Percentiles rank a stretch among this genome's conserved stretches.
phyloP scores from a whole-genome alignment of 2,113 vertebrate species.

The Platichthys stellatus region DNA sequence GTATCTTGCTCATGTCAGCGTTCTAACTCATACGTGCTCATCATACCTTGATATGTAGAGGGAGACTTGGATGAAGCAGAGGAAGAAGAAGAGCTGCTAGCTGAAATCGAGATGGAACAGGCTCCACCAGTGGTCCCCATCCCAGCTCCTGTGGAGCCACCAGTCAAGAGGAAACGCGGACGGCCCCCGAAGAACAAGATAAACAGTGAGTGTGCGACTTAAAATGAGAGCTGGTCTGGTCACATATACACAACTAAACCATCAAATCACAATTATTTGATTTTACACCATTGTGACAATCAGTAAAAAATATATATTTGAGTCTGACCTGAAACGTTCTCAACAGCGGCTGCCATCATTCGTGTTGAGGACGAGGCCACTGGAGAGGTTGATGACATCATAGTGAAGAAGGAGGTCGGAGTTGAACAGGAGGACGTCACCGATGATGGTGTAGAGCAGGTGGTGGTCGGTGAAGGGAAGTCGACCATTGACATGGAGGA shows the following conservation, averaged over 20 bases:
- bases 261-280: background rate
- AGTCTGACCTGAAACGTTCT: slow-evolving; percentile 22
- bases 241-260: no score
- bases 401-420: slow-evolving; percentile 90
- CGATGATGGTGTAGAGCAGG: slow-evolving; percentile 75
- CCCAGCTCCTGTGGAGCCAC: slow-evolving; percentile 87
- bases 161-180: slow-evolving; percentile 96
- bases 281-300: no score
- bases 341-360: slow-evolving; percentile 89
- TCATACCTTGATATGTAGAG: slow-evolving; percentile 26
- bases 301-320: background rate
- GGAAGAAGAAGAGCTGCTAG: slow-evolving; percentile 82
- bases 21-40: background rate
- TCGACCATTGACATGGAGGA: slow-evolving; percentile 72
- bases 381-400: slow-evolving; percentile 95
- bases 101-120: slow-evolving; percentile 88
- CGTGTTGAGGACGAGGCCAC: slow-evolving; percentile 95
- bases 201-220: slow-evolving; percentile 53
- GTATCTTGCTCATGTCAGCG: background rate
- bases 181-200: slow-evolving; percentile 91
- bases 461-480: slow-evolving; percentile 80
- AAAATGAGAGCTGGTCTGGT: background rate
- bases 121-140: slow-evolving; percentile 83
- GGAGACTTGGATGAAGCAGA: slow-evolving; percentile 88
- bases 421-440: slow-evolving; percentile 42